Base-by-base conservation (phyloP, 37 sponge, comb jelly and placozoan species). In the Aplysina aerophoba region DNA sequence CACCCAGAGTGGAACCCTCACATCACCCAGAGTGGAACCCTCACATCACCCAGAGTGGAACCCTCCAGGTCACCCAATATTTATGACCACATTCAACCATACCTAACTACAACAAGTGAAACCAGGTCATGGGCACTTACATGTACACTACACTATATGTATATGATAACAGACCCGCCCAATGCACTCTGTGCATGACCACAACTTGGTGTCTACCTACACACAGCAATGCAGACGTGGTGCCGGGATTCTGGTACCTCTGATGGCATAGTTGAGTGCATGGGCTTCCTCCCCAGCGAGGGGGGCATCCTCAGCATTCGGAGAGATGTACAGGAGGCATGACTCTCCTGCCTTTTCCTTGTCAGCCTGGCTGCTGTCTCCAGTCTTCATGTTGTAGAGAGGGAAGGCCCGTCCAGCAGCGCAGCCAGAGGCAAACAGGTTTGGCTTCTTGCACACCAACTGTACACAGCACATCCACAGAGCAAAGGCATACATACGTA, bases 361-460 rank as follows among this genome's bases (percentile, higher is more conserved):
- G 35, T 24, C 36, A 0, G 63, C 50, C 61, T 59, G 54, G 20
- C 55, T 59, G 15, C 38, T 15, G 27, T 30, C 77, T 36, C 79
- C 36, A 13, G 89, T 79, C 85, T 91, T 93, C 31, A 77, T 58
- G 38, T 55, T 86, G 89, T 93, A 97, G 40, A 57, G 38, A 11
- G 98, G 98, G 66, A 90, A 97, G 55, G 89, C 90, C 31, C 96
- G 73, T 5, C 91, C 90, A 39, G 96, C 92, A 33, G 94, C 98
- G 84, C 85, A 79, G 25, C 87, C 98, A 21, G 89, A 90, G 6
- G 98, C 94, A 59, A 90, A 88, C 73, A 89, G 86, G 83, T 93
- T 86, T 3, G 55, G 56, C 14, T 88, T 65, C 3, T 59, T 79
- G 80, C 98, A 97, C 38, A 95, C 93, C 34, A 97, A 87, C 96